Conservation (phyloP, 2,888 invertebrate genomes). For the Parnassius mnemosyne region DNA sequence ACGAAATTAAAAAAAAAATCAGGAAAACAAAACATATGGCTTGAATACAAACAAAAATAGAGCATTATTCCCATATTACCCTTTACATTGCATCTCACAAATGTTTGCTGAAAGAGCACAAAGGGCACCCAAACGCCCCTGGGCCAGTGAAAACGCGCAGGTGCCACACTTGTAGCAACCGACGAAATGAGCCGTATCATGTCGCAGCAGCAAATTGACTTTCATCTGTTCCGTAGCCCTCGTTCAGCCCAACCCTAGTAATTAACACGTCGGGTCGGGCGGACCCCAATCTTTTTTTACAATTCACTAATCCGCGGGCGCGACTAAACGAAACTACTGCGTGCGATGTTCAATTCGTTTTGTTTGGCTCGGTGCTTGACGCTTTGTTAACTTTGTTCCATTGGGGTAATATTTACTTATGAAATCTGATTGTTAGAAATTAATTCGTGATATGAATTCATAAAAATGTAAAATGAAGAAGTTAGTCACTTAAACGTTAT, state of each 20-base stretch:
- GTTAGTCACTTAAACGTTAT: too few species aligned
- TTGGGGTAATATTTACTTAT: slow-evolving; percentile 12
- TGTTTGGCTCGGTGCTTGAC: slow-evolving; percentile 34
- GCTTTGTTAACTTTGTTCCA: slow-evolving; percentile 21
- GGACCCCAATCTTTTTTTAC: slow-evolving; percentile 75
- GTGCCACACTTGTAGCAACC: slow-evolving; percentile 76
- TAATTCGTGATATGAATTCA: neutral
- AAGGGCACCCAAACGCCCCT: slow-evolving; percentile 49
- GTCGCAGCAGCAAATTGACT: slow-evolving; percentile 84
- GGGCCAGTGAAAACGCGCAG: slow-evolving; percentile 67
- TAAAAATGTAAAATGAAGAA: too few species aligned
- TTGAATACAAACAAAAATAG: slow-evolving; percentile 5
- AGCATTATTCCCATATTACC: slow-evolving; percentile 9
- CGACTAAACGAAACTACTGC: slow-evolving; percentile 67
- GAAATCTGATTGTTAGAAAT: slow-evolving; percentile 5
- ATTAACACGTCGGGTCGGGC: slow-evolving; percentile 77
- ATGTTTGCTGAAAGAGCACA: slow-evolving; percentile 49
- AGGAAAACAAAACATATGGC: neutral
- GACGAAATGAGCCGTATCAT: slow-evolving; percentile 84
- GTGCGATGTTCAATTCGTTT: slow-evolving; percentile 55
- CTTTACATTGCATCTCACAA: slow-evolving; percentile 34
- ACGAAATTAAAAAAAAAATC: too few species aligned
- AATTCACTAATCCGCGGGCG: slow-evolving; percentile 77
- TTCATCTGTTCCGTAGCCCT: slow-evolving; percentile 75
- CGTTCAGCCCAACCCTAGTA: slow-evolving; percentile 72